These are phyloP conservation scores for Drosophila bifasciata DNA, from an alignment of 1,140 invertebrate species.

Conservation along the genomic window DNA sequence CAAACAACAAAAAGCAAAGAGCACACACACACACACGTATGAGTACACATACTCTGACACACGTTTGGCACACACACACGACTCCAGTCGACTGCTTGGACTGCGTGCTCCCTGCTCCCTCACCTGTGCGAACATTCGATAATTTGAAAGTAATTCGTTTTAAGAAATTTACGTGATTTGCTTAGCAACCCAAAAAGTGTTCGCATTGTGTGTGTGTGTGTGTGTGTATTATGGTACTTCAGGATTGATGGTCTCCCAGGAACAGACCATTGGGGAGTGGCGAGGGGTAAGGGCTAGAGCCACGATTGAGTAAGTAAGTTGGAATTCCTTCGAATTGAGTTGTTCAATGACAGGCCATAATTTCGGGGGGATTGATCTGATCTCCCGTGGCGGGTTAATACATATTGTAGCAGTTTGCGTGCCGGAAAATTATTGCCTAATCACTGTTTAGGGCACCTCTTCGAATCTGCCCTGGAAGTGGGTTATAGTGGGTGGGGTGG, in stretches of 20 bases:
- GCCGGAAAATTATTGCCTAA: conserved; percentile 72
- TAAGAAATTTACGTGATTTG: conserved; percentile 78
- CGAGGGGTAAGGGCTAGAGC: background rate
- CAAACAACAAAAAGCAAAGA: background rate
- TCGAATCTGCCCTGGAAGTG: background rate
- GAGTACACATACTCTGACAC: conserved; percentile 8
- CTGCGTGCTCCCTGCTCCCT: background rate
- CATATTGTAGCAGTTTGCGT: conserved; percentile 40
- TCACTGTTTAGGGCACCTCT: conserved; percentile 59
- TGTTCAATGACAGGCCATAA: conserved; percentile 74
- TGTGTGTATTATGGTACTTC: no score
- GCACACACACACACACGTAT: conserved; percentile 4
- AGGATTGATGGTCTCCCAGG: conserved; percentile 5
- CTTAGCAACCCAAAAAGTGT: conserved; percentile 59
- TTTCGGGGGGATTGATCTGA: conserved; percentile 17
- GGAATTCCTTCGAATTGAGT: conserved; percentile 55
- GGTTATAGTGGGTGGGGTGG: background rate
- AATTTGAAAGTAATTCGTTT: conserved; percentile 78
- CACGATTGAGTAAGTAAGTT: conserved; percentile 25
- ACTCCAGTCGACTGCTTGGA: conserved; percentile 19
- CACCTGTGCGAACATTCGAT: conserved; percentile 36
- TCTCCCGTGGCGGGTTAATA: conserved; percentile 40
- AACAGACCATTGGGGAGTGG: no score
- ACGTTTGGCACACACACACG: conserved; percentile 20
- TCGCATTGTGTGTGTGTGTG: conserved; percentile 29